phyloP scores from a whole-genome alignment of 2,888 invertebrate species.

The Cotesia congregata region DNA sequence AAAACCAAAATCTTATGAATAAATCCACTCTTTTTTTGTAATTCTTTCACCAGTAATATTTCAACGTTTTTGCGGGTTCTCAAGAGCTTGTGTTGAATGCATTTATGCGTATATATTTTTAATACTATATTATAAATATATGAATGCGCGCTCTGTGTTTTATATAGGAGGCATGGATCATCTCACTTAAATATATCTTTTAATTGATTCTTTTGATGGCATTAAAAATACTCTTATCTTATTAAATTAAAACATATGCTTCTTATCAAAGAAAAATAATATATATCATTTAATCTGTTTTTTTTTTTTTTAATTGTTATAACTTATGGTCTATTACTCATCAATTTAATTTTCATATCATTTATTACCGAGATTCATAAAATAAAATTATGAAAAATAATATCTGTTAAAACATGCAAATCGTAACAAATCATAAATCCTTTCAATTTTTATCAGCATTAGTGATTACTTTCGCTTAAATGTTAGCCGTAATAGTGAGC shows the following conservation, averaged over 20 bases:
- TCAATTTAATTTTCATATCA: background rate
- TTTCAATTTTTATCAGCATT: too few species aligned
- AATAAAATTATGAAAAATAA: too few species aligned
- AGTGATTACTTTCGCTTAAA: too few species aligned
- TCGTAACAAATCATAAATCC: too few species aligned
- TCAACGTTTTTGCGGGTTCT: too few species aligned
- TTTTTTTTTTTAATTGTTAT: background rate
- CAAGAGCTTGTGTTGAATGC: background rate
- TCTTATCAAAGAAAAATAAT: background rate
- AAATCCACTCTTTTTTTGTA: too few species aligned
- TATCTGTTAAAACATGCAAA: too few species aligned
- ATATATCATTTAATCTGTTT: background rate
- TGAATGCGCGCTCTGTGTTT: background rate
- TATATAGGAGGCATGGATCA: background rate
- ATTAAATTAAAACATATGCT: background rate
- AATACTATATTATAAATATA: background rate
- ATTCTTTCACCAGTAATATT: too few species aligned
- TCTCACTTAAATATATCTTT: background rate
- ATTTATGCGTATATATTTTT: background rate
- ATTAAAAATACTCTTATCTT: background rate
- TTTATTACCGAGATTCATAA: background rate
- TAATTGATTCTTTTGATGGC: background rate
- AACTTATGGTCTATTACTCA: background rate
- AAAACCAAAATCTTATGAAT: too few species aligned
- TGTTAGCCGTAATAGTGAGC: too few species aligned